Evolutionary conservation across 2,113 vertebrate species (phyloP).

Genomic region (Grammomys dolichurus): DNA sequence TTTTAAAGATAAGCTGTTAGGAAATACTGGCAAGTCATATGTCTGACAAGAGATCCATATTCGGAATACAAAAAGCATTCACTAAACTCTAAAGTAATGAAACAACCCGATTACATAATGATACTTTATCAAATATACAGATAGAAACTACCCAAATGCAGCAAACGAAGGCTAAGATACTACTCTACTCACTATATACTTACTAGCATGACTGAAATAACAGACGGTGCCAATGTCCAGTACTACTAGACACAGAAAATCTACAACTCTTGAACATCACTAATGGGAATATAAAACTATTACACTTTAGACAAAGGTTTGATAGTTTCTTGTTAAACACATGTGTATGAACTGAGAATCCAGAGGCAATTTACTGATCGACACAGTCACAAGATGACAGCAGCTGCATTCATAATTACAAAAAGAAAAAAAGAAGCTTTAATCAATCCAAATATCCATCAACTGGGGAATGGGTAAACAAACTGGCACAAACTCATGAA

Average conservation of each 20-base stretch:
- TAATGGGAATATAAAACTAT: not conserved
- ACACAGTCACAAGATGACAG: not conserved
- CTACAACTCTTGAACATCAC: not conserved
- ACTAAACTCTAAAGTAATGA: constrained; percentile 22
- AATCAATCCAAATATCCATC: not conserved
- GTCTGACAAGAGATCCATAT: not conserved
- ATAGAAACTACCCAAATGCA: not conserved
- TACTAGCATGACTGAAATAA: not conserved
- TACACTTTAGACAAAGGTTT: not conserved
- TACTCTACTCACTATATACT: not conserved
- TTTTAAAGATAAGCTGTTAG: not conserved
- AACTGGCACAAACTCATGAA: not conserved
- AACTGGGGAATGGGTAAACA: not conserved
- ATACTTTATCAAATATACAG: not conserved
- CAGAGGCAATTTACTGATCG: not conserved
- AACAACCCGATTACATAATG: not conserved
- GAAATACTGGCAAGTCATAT: not conserved
- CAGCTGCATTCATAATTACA: constrained; percentile 9
- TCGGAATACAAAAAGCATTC: not conserved
- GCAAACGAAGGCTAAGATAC: not conserved
- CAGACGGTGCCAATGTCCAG: not conserved
- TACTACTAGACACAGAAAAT: not conserved
- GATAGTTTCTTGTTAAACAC: not conserved
- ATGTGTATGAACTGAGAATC: not conserved
- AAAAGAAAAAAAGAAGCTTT: not conserved